Evolutionary conservation across 2,797 vertebrate species (phyloP).

Genomic region (Onychomys arenicola): DNA sequence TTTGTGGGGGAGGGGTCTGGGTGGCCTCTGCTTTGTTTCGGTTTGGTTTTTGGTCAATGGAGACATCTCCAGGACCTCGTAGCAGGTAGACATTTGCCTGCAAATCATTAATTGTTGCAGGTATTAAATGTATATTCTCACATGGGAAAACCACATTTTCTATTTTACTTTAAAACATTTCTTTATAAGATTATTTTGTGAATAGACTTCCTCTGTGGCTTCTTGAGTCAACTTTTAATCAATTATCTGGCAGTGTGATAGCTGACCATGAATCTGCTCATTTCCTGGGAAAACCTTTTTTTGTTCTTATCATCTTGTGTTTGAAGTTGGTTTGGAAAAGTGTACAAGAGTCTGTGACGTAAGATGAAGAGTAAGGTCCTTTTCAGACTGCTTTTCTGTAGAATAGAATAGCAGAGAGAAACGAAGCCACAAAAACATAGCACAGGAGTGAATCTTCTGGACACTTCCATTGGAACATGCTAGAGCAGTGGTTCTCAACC

Average conservation of each 20-base stretch:
- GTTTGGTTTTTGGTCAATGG: conserved; percentile 80
- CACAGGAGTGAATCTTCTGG: conserved; percentile 16
- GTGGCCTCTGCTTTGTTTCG: conserved; percentile 80
- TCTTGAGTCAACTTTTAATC: conserved; percentile 81
- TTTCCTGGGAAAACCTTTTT: conserved; percentile 47
- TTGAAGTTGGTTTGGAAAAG: conserved; percentile 36
- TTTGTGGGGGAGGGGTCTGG: conserved; percentile 50
- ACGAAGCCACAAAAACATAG: conserved; percentile 84
- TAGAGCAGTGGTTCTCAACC: neutral
- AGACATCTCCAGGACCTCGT: conserved; percentile 82
- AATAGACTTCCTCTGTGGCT: conserved; percentile 79
- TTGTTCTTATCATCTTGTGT: conserved; percentile 55
- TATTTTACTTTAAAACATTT: conserved; percentile 83
- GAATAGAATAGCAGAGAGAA: conserved; percentile 84
- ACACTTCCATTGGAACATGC: conserved; percentile 41
- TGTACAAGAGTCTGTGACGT: neutral
- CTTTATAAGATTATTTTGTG: conserved; percentile 81
- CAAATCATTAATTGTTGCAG: conserved; percentile 80
- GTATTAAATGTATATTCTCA: conserved; percentile 80
- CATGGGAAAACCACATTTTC: conserved; percentile 78
- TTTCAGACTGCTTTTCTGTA: conserved; percentile 83
- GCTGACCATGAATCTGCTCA: conserved; percentile 60
- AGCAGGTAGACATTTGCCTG: conserved; percentile 74
- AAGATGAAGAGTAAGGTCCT: conserved; percentile 65
- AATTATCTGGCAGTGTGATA: conserved; percentile 77